A percentile compares a stretch with the other conserved stretches of the same genome.
Conservation (phyloP, 2,113 vertebrate species). For the Condylura cristata region DNA sequence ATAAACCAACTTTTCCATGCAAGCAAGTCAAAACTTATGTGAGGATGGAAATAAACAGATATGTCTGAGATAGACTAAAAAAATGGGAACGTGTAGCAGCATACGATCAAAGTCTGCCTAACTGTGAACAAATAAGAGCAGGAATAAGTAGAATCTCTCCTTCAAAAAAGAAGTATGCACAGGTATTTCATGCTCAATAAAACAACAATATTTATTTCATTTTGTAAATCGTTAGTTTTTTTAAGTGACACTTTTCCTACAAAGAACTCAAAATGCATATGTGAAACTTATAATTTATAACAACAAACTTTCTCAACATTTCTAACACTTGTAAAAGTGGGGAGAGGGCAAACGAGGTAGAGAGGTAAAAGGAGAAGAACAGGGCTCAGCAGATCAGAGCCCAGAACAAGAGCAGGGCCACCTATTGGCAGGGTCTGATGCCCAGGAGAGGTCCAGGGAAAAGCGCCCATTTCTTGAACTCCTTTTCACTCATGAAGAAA, state of each 20-base stretch:
- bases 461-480: not conserved
- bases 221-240: not conserved
- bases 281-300: constrained; percentile 38
- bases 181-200: constrained; percentile 34
- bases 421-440: not conserved
- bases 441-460: not conserved
- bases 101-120: not conserved
- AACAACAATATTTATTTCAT: constrained; percentile 63
- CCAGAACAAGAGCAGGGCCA: not conserved
- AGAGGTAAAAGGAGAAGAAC: not conserved
- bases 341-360: not conserved
- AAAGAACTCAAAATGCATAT: constrained; percentile 35
- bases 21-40: not conserved
- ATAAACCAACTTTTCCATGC: not conserved
- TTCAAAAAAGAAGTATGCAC: not conserved
- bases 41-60: not conserved
- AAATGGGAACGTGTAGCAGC: rapidly evolving
- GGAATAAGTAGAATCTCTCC: not conserved
- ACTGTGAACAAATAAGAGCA: not conserved
- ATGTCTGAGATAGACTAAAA: not conserved
- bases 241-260: constrained; percentile 23
- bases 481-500: not conserved
- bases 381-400: not conserved
- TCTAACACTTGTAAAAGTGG: not conserved
- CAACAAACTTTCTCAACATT: constrained; percentile 33